Evolutionary conservation across 2,888 invertebrate species (phyloP).

Genomic region (Cabera pusaria): DNA sequence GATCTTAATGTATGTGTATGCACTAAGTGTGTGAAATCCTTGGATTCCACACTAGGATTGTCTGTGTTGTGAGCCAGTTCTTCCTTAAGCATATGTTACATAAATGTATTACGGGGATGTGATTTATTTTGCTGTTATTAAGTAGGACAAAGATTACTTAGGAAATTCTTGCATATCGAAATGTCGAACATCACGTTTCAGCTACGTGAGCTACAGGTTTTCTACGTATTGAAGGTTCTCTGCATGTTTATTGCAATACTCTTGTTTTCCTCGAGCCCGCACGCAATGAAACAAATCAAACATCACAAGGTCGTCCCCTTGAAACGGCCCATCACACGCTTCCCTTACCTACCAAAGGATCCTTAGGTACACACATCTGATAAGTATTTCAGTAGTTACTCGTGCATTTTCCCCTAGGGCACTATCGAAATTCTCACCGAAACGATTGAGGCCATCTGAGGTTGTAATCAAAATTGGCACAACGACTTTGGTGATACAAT

Average conservation of each 20-base stretch:
- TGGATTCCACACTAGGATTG: too few relatives aligned
- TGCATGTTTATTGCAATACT: constrained; percentile 11
- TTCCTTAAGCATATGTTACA: too few relatives aligned
- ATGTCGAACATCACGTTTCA: constrained; percentile 10
- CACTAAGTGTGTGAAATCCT: too few relatives aligned
- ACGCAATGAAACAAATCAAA: constrained; percentile 18
- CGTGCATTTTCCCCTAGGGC: constrained; percentile 28
- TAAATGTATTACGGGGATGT: too few relatives aligned
- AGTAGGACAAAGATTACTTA: too few relatives aligned
- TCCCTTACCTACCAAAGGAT: constrained; percentile 19
- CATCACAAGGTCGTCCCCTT: constrained; percentile 20
- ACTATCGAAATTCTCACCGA: constrained; percentile 23
- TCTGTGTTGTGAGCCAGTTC: too few relatives aligned
- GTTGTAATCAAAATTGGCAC: constrained; percentile 27
- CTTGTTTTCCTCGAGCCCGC: constrained; percentile 18
- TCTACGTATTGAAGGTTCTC: constrained; percentile 2
- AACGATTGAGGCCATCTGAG: constrained; percentile 19
- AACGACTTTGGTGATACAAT: constrained; percentile 25
- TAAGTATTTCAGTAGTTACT: constrained; percentile 23
- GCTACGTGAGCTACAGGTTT: constrained; percentile 7
- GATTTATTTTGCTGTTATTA: too few relatives aligned
- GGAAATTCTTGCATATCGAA: too few relatives aligned
- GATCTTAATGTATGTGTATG: too few relatives aligned
- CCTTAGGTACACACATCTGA: constrained; percentile 20
- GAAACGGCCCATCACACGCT: constrained; percentile 12